These are phyloP conservation scores for Malaclemys terrapin DNA, from an alignment of 2,113 vertebrate genomes.

Conservation along the genomic window DNA sequence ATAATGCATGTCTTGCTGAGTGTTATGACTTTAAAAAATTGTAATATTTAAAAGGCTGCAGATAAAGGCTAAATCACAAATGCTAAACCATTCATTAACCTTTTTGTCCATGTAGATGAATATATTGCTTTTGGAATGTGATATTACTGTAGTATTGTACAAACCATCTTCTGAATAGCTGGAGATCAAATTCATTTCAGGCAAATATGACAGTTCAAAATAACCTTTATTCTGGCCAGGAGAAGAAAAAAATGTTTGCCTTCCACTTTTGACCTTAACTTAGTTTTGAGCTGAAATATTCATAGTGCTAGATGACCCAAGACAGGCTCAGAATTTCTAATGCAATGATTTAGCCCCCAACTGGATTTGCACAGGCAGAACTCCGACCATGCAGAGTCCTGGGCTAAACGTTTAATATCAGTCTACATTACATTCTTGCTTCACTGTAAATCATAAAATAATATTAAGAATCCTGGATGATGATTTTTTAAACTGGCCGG, in stretches of 20 bases:
- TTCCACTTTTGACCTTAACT: not conserved
- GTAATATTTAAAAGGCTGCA: not conserved
- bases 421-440: not conserved
- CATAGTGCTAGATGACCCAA: not conserved
- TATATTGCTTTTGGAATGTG: not conserved
- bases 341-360: not conserved
- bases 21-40: not conserved
- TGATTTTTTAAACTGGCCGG: not conserved
- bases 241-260: not conserved
- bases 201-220: not conserved
- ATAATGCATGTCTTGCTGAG: not conserved
- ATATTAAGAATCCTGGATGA: rapidly evolving
- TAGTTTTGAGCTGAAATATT: not conserved
- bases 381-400: not conserved
- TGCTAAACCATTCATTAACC: not conserved
- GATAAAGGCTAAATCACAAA: not conserved
- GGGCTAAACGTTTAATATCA: not conserved
- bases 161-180: not conserved
- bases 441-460: not conserved
- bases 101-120: not conserved
- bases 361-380: not conserved
- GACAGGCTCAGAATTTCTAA: not conserved
- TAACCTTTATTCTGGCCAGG: not conserved
- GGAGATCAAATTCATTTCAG: not conserved
- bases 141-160: not conserved